These are phyloP conservation scores for Neogale vison DNA, from an alignment of 2,113 vertebrate genomes.

Conservation along the genomic window DNA sequence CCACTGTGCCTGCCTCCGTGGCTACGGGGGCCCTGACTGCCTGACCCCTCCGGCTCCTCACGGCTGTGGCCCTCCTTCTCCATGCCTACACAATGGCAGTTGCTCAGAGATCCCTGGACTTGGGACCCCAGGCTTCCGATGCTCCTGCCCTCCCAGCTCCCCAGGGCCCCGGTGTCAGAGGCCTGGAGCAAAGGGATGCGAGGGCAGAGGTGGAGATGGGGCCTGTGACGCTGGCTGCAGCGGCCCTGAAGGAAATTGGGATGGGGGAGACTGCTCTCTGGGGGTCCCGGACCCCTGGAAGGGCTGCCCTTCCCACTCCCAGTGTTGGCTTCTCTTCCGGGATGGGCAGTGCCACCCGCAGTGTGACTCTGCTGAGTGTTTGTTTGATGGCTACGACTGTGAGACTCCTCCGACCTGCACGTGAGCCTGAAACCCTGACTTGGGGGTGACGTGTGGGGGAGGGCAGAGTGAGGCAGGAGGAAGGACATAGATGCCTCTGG, in stretches of 20 bases:
- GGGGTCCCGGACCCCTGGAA: conserved; percentile 87
- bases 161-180: conserved; percentile 73
- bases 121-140: conserved; percentile 56
- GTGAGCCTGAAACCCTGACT: conserved; percentile 77
- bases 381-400: conserved; percentile 92
- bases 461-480: not conserved
- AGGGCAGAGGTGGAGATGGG: conserved; percentile 63
- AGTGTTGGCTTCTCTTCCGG: conserved; percentile 87
- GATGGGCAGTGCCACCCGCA: conserved; percentile 87
- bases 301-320: conserved; percentile 82
- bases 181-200: conserved; percentile 68
- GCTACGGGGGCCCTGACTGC: conserved; percentile 76
- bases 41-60: conserved; percentile 49
- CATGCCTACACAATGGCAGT: conserved; percentile 71
- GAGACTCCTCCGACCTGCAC: conserved; percentile 84
- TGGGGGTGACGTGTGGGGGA: not conserved
- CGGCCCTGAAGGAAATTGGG: conserved; percentile 72
- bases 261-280: conserved; percentile 81
- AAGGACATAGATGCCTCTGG: not conserved
- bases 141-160: conserved; percentile 70
- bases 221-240: conserved; percentile 75
- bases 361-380: conserved; percentile 87
- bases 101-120: conserved; percentile 54
- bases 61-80: conserved; percentile 58
- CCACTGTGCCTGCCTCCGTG: conserved; percentile 74